A percentile compares a stretch with the other conserved stretches of the same genome.
phyloP scores from a whole-genome alignment of 2,797 vertebrate species.

The Pyrocephalus nanus region DNA sequence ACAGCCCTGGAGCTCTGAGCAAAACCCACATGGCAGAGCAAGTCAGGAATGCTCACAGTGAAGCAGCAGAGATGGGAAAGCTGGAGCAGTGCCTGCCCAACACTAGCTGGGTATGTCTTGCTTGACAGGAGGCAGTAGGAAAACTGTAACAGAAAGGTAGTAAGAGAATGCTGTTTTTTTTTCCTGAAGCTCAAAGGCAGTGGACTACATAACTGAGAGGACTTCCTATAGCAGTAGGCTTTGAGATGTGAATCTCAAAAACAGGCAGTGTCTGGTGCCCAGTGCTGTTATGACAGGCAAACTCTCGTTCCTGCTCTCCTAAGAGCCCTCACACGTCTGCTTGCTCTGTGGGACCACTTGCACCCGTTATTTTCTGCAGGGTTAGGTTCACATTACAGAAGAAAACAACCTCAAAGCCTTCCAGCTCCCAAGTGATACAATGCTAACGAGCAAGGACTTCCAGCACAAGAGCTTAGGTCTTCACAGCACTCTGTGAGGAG shows the following conservation, averaged over 20 bases:
- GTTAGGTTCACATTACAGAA: background rate
- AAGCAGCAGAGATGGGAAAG: background rate
- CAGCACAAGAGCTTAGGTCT: background rate
- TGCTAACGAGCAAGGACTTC: accelerated
- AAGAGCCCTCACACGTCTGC: background rate
- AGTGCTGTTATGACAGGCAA: background rate
- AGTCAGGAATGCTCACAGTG: background rate
- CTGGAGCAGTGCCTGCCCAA: background rate
- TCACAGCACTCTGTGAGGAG: background rate
- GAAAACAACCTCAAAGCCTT: background rate
- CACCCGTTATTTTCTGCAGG: background rate
- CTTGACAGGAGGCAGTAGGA: background rate
- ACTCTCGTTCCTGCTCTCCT: background rate
- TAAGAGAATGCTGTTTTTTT: background rate
- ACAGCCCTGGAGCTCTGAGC: background rate
- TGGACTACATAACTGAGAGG: background rate
- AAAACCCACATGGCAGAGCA: background rate
- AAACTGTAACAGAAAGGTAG: background rate
- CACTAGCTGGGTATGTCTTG: accelerated
- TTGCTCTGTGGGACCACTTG: background rate
- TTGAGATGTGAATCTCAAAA: background rate
- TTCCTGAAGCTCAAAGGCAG: background rate
- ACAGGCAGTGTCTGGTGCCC: background rate
- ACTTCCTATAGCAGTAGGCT: background rate
- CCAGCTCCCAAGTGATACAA: background rate